Evolutionary conservation across 1,140 invertebrate genomes (phyloP).

Genomic region (Orussus abietinus): DNA sequence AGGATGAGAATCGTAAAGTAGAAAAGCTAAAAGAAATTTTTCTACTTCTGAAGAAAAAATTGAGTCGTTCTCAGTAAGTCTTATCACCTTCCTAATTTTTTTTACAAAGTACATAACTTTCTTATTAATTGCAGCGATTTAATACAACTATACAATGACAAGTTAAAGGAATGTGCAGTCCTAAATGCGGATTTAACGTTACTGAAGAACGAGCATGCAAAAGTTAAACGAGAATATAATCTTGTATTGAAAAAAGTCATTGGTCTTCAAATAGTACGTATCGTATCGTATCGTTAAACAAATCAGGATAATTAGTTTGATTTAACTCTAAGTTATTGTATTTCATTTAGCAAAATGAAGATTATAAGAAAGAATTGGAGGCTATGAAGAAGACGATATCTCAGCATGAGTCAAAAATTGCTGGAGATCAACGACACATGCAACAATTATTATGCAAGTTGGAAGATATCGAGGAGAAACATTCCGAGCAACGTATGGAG

Average conservation of each 20-base stretch:
- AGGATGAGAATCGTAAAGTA: slow-evolving; percentile 17
- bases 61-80: slow-evolving; percentile 35
- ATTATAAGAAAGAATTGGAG: slow-evolving; percentile 19
- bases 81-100: slow-evolving; percentile 1
- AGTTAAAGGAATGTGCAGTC: slow-evolving; percentile 25
- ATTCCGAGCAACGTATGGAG: slow-evolving; percentile 17
- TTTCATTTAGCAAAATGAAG: slow-evolving; percentile 20
- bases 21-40: slow-evolving; percentile 24
- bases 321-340: neutral
- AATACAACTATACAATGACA: slow-evolving; percentile 31
- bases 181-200: slow-evolving; percentile 22
- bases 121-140: slow-evolving; percentile 26
- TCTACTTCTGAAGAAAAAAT: slow-evolving; percentile 28
- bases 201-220: slow-evolving; percentile 12
- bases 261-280: slow-evolving; percentile 29
- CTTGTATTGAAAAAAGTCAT: slow-evolving; percentile 19
- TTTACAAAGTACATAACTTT: slow-evolving; percentile 2
- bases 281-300: too few relatives aligned
- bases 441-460: slow-evolving; percentile 32
- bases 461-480: slow-evolving; percentile 19
- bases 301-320: neutral
- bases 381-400: slow-evolving; percentile 8
- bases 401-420: slow-evolving; percentile 21
- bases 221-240: slow-evolving; percentile 22
- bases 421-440: slow-evolving; percentile 27